Conservation (phyloP, 2,888 invertebrate genomes). For the Strigamia transsilvanica region DNA sequence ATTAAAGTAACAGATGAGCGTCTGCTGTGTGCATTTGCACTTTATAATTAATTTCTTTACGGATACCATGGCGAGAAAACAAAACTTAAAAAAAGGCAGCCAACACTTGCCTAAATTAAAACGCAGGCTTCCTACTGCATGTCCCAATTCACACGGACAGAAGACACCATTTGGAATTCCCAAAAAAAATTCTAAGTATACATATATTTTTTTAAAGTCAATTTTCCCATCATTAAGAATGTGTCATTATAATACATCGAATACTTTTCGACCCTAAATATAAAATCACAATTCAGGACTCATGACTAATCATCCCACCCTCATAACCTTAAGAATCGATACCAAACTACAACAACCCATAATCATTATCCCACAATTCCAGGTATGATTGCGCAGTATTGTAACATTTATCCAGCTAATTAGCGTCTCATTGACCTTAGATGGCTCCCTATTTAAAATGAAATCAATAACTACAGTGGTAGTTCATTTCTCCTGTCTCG, state of each 20-base stretch:
- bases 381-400: conserved; percentile 24
- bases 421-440: conserved; percentile 30
- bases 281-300: neutral
- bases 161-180: neutral
- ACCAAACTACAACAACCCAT: neutral
- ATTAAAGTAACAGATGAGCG: conserved; percentile 30
- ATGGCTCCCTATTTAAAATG: conserved; percentile 21
- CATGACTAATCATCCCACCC: neutral
- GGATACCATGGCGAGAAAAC: conserved; percentile 2
- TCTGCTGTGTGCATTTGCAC: conserved; percentile 30
- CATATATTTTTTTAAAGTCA: too few relatives aligned
- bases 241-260: too few relatives aligned
- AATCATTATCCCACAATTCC: conserved; percentile 10
- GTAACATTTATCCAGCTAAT: conserved; percentile 21
- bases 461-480: neutral
- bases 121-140: conserved; percentile 9
- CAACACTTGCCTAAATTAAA: conserved; percentile 15
- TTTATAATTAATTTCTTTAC: conserved; percentile 21
- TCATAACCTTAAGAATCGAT: neutral
- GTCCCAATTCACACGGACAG: neutral
- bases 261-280: neutral
- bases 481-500: conserved; percentile 29
- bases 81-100: neutral
- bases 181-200: neutral
- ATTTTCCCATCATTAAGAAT: too few relatives aligned